Evolutionary conservation across 2,888 invertebrate species (phyloP).

Genomic region (Electrophaes corylata): DNA sequence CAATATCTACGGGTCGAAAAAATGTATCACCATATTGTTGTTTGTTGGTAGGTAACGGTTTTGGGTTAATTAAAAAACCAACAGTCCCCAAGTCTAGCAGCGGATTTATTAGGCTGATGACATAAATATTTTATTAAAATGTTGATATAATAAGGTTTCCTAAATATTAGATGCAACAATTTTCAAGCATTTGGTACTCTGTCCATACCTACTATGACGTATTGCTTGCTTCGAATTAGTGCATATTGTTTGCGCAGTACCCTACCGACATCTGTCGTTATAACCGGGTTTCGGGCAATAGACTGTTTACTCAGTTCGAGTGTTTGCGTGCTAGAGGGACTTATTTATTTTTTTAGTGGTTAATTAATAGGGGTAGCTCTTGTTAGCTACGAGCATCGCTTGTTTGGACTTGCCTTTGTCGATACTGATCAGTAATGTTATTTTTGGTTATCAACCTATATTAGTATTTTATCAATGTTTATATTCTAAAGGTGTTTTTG

Average conservation of each 20-base stretch:
- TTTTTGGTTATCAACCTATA: too few relatives aligned
- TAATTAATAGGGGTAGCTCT: constrained; percentile 31
- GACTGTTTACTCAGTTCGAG: constrained; percentile 53
- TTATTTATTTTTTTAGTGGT: constrained; percentile 46
- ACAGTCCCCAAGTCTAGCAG: too few relatives aligned
- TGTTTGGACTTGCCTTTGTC: constrained; percentile 5
- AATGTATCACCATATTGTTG: too few relatives aligned
- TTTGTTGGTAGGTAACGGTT: too few relatives aligned
- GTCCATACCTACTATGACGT: constrained; percentile 63
- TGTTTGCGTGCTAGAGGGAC: constrained; percentile 43
- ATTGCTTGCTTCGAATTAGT: constrained; percentile 72
- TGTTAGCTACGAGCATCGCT: constrained; percentile 2
- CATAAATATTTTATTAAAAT: too few relatives aligned
- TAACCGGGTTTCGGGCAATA: constrained; percentile 43
- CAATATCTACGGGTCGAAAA: too few relatives aligned
- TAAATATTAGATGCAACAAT: constrained; percentile 52
- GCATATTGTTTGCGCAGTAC: constrained; percentile 67
- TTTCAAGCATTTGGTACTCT: constrained; percentile 63
- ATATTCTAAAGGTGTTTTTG: too few relatives aligned
- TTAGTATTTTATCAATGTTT: too few relatives aligned
- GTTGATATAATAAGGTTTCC: constrained; percentile 23
- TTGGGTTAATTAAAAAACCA: too few relatives aligned
- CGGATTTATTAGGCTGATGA: too few relatives aligned
- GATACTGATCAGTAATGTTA: background rate
- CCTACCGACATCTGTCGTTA: constrained; percentile 70